A percentile compares a stretch with the other conserved stretches of the same genome.
Evolutionary conservation across 1,140 invertebrate genomes (phyloP).

Genomic region (Calephelis nemesis): DNA sequence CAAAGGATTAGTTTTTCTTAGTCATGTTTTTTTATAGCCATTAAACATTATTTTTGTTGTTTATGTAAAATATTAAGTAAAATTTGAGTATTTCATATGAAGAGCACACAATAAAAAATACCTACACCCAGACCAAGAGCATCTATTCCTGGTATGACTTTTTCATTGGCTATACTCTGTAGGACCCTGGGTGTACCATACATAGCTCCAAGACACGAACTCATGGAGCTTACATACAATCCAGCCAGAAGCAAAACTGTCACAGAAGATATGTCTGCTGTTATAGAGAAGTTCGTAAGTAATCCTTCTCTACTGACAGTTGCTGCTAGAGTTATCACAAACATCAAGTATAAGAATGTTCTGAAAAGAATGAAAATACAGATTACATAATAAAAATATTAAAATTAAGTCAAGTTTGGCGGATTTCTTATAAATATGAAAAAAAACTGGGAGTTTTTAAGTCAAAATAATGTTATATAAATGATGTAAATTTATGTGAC

Average conservation of each 20-base stretch:
- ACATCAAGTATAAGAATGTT: constrained; percentile 93
- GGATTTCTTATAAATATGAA: no score
- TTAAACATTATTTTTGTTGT: no score
- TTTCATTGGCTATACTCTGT: constrained; percentile 97
- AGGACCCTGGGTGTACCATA: constrained; percentile 96
- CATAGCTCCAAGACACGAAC: constrained; percentile 95
- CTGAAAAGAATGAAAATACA: constrained; percentile 69
- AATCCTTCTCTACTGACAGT: constrained; percentile 89
- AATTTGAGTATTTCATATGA: no score
- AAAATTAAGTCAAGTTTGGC: no score
- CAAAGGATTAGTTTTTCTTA: no score
- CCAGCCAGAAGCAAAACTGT: constrained; percentile 92
- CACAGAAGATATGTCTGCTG: constrained; percentile 91
- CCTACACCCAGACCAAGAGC: constrained; percentile 93
- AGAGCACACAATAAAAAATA: constrained; percentile 36
- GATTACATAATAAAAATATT: no score
- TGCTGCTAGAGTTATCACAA: constrained; percentile 93
- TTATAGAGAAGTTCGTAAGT: constrained; percentile 92
- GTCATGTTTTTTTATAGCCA: no score
- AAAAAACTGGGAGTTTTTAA: no score
- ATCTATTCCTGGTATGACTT: constrained; percentile 94
- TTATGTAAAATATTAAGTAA: constrained; percentile 7
- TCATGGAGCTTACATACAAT: constrained; percentile 96
- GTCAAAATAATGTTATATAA: no score
- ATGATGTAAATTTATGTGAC: no score